A percentile compares a stretch with the other conserved stretches of the same genome.
Evolutionary conservation across 2,113 vertebrate genomes (phyloP).

Genomic region (Fulica atra): DNA sequence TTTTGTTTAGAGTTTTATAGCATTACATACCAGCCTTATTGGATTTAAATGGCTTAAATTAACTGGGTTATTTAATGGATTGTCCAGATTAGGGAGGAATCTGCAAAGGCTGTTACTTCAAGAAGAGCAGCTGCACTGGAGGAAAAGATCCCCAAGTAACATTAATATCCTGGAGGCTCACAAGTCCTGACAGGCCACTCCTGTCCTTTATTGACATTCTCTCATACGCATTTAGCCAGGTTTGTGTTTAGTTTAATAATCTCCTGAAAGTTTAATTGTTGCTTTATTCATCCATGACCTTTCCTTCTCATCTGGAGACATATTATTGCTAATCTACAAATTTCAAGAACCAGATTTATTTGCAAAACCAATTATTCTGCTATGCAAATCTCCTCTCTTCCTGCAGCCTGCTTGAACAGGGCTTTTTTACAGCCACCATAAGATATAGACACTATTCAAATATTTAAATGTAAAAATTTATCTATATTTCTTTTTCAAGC

Average conservation of each 20-base stretch:
- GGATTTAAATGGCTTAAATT: slow-evolving; percentile 73
- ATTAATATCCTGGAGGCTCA: slow-evolving; percentile 50
- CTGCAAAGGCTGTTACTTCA: slow-evolving; percentile 45
- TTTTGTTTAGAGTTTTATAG: slow-evolving; percentile 68
- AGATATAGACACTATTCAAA: slow-evolving; percentile 57
- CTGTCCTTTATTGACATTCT: slow-evolving; percentile 45
- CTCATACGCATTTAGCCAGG: not conserved
- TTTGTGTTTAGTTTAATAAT: slow-evolving; percentile 78
- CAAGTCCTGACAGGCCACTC: slow-evolving; percentile 25
- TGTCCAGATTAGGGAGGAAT: slow-evolving; percentile 68
- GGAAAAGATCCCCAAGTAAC: slow-evolving; percentile 8
- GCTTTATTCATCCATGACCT: slow-evolving; percentile 79
- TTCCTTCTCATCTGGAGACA: slow-evolving; percentile 80
- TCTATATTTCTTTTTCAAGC: slow-evolving; percentile 63
- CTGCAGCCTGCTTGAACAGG: slow-evolving; percentile 6
- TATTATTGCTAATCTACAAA: slow-evolving; percentile 82
- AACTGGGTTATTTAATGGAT: slow-evolving; percentile 71
- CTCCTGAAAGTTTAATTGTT: slow-evolving; percentile 80
- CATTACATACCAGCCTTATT: slow-evolving; percentile 66
- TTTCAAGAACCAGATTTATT: slow-evolving; percentile 82
- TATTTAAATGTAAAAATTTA: slow-evolving; percentile 68
- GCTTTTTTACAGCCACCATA: not conserved
- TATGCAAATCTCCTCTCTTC: slow-evolving; percentile 75
- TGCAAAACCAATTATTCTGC: slow-evolving; percentile 82
- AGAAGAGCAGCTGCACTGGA: slow-evolving; percentile 25